phyloP scores from a whole-genome alignment of 1,140 invertebrate species.

The Myzus persicae region DNA sequence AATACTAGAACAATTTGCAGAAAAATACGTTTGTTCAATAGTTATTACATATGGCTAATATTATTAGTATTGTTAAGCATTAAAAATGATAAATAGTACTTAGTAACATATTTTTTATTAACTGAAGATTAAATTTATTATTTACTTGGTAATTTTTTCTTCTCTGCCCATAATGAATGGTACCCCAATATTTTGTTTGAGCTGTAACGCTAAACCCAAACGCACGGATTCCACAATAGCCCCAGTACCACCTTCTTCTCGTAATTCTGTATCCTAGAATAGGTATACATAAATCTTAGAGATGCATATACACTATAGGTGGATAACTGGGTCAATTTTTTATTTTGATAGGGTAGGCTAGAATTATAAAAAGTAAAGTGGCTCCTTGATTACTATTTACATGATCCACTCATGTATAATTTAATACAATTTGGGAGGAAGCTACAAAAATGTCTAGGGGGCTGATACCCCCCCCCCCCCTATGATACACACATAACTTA shows the following conservation, averaged over 20 bases:
- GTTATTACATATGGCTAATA: not conserved
- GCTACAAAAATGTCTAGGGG: too few relatives aligned
- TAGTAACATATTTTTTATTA: not conserved
- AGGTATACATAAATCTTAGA: not conserved
- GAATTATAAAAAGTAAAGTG: not conserved
- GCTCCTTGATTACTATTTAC: not conserved
- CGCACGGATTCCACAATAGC: slow-evolving; percentile 84
- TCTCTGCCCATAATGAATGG: slow-evolving; percentile 78
- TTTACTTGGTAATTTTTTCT: slow-evolving; percentile 77
- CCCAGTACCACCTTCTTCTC: slow-evolving; percentile 87
- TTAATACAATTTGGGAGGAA: not conserved
- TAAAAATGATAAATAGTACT: not conserved
- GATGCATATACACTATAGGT: not conserved
- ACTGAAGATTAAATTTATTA: not conserved
- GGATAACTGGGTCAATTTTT: not conserved
- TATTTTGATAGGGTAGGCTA: not conserved
- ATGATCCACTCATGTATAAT: not conserved
- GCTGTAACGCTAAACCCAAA: slow-evolving; percentile 84
- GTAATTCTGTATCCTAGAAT: slow-evolving; percentile 71
- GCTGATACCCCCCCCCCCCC: not conserved
- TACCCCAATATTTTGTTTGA: slow-evolving; percentile 81
- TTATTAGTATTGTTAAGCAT: not conserved
- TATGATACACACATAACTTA: not conserved
- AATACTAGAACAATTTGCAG: not conserved
- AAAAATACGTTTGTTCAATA: not conserved